Conservation (phyloP, 2,797 vertebrate genomes). For the Sebastes glaucus region DNA sequence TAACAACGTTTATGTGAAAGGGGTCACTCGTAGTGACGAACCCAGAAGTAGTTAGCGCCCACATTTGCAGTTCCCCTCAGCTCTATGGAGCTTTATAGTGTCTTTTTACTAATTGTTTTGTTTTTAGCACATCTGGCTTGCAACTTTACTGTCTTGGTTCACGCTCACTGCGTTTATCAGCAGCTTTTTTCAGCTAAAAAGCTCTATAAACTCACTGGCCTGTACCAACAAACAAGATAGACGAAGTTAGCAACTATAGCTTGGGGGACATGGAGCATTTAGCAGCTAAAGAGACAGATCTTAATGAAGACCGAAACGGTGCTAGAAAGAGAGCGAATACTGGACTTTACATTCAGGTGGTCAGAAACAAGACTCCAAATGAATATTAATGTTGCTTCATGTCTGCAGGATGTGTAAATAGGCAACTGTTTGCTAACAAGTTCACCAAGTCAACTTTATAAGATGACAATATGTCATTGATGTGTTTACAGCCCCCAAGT, state of each 20-base stretch:
- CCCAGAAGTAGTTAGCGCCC: background rate
- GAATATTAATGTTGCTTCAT: background rate
- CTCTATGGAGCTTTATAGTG: background rate
- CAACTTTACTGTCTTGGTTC: background rate
- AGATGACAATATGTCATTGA: background rate
- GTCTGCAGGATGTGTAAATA: background rate
- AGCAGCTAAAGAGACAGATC: background rate
- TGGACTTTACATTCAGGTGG: background rate
- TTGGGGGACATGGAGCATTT: background rate
- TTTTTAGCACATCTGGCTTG: background rate
- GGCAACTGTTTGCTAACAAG: too few relatives aligned
- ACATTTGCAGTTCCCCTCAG: background rate
- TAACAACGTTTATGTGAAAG: background rate
- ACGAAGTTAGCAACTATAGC: background rate
- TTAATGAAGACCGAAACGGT: background rate
- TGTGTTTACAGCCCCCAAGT: background rate
- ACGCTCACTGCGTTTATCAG: background rate
- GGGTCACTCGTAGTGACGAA: background rate
- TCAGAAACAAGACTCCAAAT: background rate
- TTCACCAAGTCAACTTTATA: background rate
- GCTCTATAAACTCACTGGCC: background rate
- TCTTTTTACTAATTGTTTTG: background rate
- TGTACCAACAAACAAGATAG: background rate
- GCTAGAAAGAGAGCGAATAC: background rate
- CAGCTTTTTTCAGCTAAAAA: background rate